Base-by-base conservation (phyloP, 2,113 vertebrate species). In the Gavia stellata region DNA sequence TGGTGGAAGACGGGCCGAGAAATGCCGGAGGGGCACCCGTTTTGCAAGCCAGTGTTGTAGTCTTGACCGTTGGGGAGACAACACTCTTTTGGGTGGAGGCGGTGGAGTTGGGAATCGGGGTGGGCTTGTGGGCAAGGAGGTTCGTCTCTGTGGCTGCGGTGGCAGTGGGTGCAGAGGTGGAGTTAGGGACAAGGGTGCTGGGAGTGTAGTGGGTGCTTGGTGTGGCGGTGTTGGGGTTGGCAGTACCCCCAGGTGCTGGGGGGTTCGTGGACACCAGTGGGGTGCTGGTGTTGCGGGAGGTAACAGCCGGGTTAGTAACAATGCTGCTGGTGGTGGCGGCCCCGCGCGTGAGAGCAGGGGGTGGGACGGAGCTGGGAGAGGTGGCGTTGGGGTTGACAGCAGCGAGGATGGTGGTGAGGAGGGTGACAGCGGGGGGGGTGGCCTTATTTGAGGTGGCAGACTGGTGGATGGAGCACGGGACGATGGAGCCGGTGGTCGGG, bases 11-110 rank as follows among this genome's bases (percentile, higher is more conserved):
- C 8, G 49, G 23, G 28, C 55, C 1, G 2, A 40, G 23, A 25
- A 14, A 4, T 7, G 7, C 47, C 0, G 52, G 23, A 3, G 71
- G 53, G 20, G 26, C 23, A 19, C 2, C 9, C 4, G 65, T 91
- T 66, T 33, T 20, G 53, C 93, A 94, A 7, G 58, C 24, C 20
- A 10, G 7, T 0, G 34, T 28, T 21, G 92, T 90, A 5, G 40
- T 72, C 59, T 55, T 12, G 24, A 29, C n/a, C 0, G 20, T 3
- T 4, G 92, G 14, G 33, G 40, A 17, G 19, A 4, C 0, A 4
- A 9, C 9, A 1, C 4, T 82, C 50, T 84, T 72, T 10, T 85
- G 95, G 55, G 85, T 71, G 80, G 94, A 14, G 40, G 19, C 0
- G 3, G 53, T 61, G 8, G 34, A 45, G 5, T 10, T 74, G 65